A percentile compares a stretch with the other conserved stretches of the same genome.
Conservation (phyloP, 1,140 invertebrate genomes). For the Diuraphis noxia region DNA sequence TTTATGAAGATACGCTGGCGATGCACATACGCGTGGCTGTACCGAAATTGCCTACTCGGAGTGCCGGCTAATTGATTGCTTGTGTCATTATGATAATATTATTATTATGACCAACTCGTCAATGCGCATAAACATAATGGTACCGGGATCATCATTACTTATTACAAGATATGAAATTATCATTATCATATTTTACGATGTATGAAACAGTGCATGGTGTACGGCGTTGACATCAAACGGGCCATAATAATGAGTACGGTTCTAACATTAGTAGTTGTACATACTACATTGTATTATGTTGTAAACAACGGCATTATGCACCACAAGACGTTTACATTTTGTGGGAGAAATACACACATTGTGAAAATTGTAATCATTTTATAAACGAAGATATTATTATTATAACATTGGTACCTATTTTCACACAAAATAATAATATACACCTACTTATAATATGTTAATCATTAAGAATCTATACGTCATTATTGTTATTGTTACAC, state of each 20-base stretch:
- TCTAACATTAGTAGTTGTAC: not conserved
- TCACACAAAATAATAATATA: not conserved
- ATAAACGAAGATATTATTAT: not conserved
- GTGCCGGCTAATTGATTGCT: not conserved
- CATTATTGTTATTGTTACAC: not conserved
- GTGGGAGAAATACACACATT: not conserved
- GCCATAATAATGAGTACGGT: not conserved
- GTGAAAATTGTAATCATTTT: not conserved
- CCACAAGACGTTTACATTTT: not conserved
- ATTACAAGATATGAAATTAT: not conserved
- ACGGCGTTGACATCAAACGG: not conserved
- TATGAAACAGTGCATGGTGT: not conserved
- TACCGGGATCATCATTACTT: not conserved
- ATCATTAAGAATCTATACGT: not conserved
- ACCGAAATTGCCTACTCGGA: constrained; percentile 34
- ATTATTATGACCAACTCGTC: not conserved
- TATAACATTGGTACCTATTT: not conserved
- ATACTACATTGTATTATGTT: no score
- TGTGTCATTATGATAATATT: not conserved
- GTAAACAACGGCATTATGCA: not conserved
- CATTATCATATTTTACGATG: not conserved
- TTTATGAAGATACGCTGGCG: not conserved
- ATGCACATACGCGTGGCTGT: not conserved
- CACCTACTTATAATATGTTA: not conserved
- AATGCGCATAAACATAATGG: not conserved